Evolutionary conservation across 2,797 vertebrate species (phyloP).

Genomic region (Poeciliopsis paucimaculata): DNA sequence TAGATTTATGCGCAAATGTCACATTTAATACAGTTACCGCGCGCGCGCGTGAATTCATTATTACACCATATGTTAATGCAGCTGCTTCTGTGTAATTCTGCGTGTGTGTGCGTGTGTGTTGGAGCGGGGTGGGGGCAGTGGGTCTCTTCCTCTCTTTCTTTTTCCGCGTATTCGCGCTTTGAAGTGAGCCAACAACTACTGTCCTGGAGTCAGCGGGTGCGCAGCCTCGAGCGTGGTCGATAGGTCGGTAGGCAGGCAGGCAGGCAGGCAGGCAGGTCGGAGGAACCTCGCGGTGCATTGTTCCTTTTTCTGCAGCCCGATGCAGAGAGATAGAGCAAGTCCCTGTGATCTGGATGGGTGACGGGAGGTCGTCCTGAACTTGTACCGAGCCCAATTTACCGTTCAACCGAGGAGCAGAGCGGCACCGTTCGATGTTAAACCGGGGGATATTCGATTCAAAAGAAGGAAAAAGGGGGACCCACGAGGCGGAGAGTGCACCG

Average conservation of each 20-base stretch:
- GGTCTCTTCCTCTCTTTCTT: slow-evolving; percentile 15
- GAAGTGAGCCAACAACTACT: slow-evolving; percentile 71
- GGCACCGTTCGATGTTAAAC: slow-evolving; percentile 6
- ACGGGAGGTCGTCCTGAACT: slow-evolving; percentile 59
- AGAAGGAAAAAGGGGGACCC: slow-evolving; percentile 1
- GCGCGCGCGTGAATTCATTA: slow-evolving; percentile 81
- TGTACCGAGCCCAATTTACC: slow-evolving; percentile 45
- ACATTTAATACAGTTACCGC: slow-evolving; percentile 82
- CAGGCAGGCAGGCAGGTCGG: slow-evolving; percentile 14
- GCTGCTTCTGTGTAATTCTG: slow-evolving; percentile 69
- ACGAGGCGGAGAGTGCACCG: background rate
- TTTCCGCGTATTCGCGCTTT: slow-evolving; percentile 51
- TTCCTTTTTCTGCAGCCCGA: slow-evolving; percentile 49
- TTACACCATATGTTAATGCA: slow-evolving; percentile 83
- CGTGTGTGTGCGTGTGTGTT: slow-evolving; percentile 9
- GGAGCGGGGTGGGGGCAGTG: background rate
- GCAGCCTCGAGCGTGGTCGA: slow-evolving; percentile 20
- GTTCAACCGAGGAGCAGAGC: slow-evolving; percentile 19
- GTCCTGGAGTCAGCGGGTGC: slow-evolving; percentile 56
- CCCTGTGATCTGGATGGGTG: slow-evolving; percentile 36
- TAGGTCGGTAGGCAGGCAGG: background rate
- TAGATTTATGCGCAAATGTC: slow-evolving; percentile 82
- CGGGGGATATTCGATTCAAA: background rate
- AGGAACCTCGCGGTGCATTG: slow-evolving; percentile 54
- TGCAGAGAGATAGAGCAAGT: slow-evolving; percentile 22